phyloP scores from a whole-genome alignment of 2,888 invertebrate species.

The Harpagoxenus sublaevis region DNA sequence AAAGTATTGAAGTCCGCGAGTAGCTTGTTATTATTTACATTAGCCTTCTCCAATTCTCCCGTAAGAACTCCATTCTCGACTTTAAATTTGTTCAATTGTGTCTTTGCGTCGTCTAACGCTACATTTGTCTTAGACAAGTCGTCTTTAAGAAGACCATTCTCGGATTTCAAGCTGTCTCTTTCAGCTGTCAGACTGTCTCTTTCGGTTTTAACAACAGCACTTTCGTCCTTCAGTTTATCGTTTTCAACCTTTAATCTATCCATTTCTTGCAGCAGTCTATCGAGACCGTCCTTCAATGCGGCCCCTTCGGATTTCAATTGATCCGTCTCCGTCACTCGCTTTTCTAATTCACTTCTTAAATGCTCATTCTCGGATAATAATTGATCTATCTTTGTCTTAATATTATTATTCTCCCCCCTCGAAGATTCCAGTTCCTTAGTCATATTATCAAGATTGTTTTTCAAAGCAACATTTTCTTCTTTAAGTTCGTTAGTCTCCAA shows the following conservation, averaged over 20 bases:
- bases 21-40: conserved; percentile 56
- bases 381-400: conserved; percentile 24
- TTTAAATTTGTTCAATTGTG: conserved; percentile 56
- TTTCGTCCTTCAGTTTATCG: conserved; percentile 61
- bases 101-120: conserved; percentile 54
- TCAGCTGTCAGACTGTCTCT: conserved; percentile 40
- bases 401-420: conserved; percentile 47
- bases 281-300: conserved; percentile 56
- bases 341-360: conserved; percentile 52
- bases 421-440: conserved; percentile 39
- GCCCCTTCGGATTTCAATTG: conserved; percentile 57
- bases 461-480: conserved; percentile 64
- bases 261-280: conserved; percentile 53
- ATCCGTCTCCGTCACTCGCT: conserved; percentile 40
- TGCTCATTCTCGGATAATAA: conserved; percentile 54
- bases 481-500: conserved; percentile 49
- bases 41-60: conserved; percentile 60
- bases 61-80: conserved; percentile 57
- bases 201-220: conserved; percentile 51
- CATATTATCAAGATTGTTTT: conserved; percentile 56
- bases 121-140: conserved; percentile 40
- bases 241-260: conserved; percentile 66
- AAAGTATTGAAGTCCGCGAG: conserved; percentile 35
- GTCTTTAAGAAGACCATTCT: conserved; percentile 36
- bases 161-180: conserved; percentile 27